Evolutionary conservation across 2,113 vertebrate genomes (phyloP), one percentile per base, ranked within the genome.

Genomic region (Chloropsis hardwickii): DNA sequence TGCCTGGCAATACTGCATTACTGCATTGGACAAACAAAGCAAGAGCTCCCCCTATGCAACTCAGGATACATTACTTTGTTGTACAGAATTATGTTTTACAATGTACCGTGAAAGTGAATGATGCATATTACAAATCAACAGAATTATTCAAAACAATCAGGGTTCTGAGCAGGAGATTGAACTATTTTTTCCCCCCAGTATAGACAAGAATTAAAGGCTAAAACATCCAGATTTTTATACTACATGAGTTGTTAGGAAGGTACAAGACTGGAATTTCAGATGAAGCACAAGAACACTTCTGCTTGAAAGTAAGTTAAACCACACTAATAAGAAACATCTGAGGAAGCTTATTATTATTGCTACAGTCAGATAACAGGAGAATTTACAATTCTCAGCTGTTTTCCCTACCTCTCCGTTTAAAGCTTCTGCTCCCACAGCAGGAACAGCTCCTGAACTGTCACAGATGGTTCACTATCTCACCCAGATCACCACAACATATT

Each of bases 1-100:
- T 93, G 53, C 16, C 88, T 18, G 31, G 62, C 92, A 92, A 91
- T 71, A 92, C 2, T 44, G 19, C 44, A n/a, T 44, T 81, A 61
- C n/a, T 74, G 53, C 58, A 78, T 16, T 86, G 82, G 84, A 94
- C 97, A 97, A 89, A 77, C 21, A 23, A 98, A 95, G 83, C 94
- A 97, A 95, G 94, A 97, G 96, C 97, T 97, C 97, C 97, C 97
- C 97, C 96, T 97, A 12, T 66, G 77, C 48, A 96, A 39, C 62
- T 76, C 50, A 13, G 19, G 33, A 22, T 58, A 66, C 58, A 87
- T 76, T 90, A 83, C 85, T 90, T 64, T 74, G 72, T 79, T 90
- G 57, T 39, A 69, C 20, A 3, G 5, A 45, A 12, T 28, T 76
- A 12, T 35, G 60, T 64, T 90, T 90, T 81, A 40, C 13, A 66